Evolutionary conservation across 64 coral and sea anemone genomes (phyloP), one percentile per base, ranked within the genome.

Genomic region (Actinia equina): DNA sequence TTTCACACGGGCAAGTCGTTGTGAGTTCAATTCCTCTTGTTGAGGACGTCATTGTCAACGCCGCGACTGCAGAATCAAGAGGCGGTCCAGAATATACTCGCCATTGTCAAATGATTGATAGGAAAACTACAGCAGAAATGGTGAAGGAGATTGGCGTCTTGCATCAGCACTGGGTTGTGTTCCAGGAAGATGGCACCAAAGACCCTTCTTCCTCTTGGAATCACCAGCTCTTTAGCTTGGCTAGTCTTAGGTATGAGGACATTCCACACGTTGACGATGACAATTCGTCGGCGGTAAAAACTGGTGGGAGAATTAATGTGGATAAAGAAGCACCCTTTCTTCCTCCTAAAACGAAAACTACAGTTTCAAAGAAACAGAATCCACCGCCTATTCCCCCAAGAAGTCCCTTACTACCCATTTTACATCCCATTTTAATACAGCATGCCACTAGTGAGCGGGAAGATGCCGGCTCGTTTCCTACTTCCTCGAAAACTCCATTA

Each of bases 181-280:
- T 81, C 11, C 78, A 81, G 45, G 78, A 52, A 49, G 78, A 81
- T 81, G 69, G 25, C 69, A 41, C 23, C 69, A 26, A 81, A 81
- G 17, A 5, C 4, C 16, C 44, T 20, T n/a, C n/a, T n/a, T 23
- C 44, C 8, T 81, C 78, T 1, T 74, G 69, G 69, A 74, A 16
- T 18, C 69, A 74, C 8, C 23, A 41, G 27, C 27, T 74, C 13
- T 14, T 74, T 30, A 41, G 11, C 26, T 30, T 74, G 69, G 25
- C n/a, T 74, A 27, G 13, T 74, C 69, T 30, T 19, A 20, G 61
- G 17, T 65, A 22, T n/a, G 1, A 65, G 18, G 62, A n/a, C 8
- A 23, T 65, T 9, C 17, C 17, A 65, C 17, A 65, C 6, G 62
- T n/a, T 74, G 15, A 14, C 4, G 12, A 30, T 30, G 69, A 26